Evolutionary conservation across 2,888 invertebrate species (phyloP), one percentile per base, ranked within the genome.

Genomic region (Leptopilina drosophilae): DNA sequence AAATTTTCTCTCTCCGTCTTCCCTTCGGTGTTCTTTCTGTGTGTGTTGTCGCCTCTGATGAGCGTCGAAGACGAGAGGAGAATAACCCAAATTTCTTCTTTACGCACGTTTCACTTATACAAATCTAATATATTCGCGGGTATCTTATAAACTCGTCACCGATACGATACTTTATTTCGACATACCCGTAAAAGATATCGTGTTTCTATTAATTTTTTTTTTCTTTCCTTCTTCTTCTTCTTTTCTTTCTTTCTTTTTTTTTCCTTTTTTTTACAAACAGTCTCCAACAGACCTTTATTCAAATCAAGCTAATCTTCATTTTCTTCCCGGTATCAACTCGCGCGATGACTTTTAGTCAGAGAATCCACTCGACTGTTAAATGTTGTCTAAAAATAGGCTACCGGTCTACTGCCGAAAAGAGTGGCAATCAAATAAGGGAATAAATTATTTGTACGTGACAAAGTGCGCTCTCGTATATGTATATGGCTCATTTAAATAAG

Each of bases 51-150:
- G 49, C 56, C 33, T 33, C 73, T 73, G 73, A 73, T 56, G 73
- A 73, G 56, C 40, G 56, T 56, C 56, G 73, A 73, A 73, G 73
- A 56, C 56, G 73, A 40, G 73, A 73, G 73, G 53, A 73, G 73
- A 73, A n/a, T 73, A 73, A 73, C 73, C 73, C 73, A 73, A 73
- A 73, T 73, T 73, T 73, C 56, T 73, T 73, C 73, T 56, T 49
- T 73, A 73, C 56, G 73, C 56, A 73, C 56, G 73, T 40, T 73
- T 73, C 73, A 73, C 73, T 56, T 73, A 53, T 56, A 56, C 73
- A 73, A 56, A 73, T 73, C 26, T 73, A 73, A 56, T 56, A 73
- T 73, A 73, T 73, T 73, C 73, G 73, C 73, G 73, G 7, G 12
- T 73, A 73, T 73, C 73, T 56, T 56, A 49, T 49, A 49, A 56